Percentiles rank a stretch among this genome's conserved stretches.
These are phyloP conservation scores for Lasiurus cinereus DNA, from an alignment of 2,113 vertebrate genomes.

Conservation along the genomic window DNA sequence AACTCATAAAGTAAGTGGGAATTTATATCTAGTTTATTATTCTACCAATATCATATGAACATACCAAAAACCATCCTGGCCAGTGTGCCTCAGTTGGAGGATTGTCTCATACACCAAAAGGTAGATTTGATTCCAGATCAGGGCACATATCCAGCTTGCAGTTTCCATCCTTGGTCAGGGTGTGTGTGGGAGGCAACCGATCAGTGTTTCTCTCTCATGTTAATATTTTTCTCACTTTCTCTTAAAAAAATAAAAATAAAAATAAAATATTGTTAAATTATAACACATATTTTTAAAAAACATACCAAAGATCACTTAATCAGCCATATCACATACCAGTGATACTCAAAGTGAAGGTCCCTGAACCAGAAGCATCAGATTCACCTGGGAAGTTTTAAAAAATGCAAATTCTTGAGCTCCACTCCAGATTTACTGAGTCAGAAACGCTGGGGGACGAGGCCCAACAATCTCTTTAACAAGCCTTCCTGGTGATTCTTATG, in stretches of 20 bases:
- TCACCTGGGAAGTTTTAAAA: neutral
- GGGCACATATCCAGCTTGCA: no score
- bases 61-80: neutral
- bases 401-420: neutral
- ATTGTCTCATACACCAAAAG: no score
- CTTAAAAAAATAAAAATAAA: no score
- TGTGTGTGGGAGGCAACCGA: no score
- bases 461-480: neutral
- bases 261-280: no score
- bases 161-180: no score
- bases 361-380: neutral
- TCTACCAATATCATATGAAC: neutral
- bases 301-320: slow-evolving; percentile 26
- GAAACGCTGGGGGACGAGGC: neutral
- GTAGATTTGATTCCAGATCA: no score
- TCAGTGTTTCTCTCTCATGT: no score
- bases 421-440: neutral
- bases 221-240: no score
- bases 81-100: no score
- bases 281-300: no score
- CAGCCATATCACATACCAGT: neutral
- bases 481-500: neutral
- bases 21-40: slow-evolving; percentile 32
- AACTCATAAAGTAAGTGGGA: neutral
- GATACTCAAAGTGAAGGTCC: neutral